Conservation (phyloP, 2,113 vertebrate genomes). For the Prinia subflava region DNA sequence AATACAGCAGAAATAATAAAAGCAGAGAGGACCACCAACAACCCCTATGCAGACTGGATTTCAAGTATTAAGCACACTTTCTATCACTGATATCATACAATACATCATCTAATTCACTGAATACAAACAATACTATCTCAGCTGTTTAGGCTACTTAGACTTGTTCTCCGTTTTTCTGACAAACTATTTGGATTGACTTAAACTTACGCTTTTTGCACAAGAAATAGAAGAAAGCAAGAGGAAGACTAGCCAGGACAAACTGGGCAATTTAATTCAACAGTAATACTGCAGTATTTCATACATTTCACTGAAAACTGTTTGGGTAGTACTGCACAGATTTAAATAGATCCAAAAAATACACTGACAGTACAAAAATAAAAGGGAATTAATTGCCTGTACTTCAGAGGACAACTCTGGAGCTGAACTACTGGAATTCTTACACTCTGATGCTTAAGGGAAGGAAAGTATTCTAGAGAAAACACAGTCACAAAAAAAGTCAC, state of each 20-base stretch:
- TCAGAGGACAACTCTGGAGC: neutral
- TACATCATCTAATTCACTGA: neutral
- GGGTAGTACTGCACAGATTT: neutral
- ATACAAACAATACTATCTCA: neutral
- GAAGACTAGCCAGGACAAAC: neutral
- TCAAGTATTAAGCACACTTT: neutral
- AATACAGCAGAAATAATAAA: neutral
- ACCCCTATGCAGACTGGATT: neutral
- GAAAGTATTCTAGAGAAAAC: neutral
- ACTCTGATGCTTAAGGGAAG: neutral
- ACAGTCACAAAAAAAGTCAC: neutral
- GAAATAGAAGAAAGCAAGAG: neutral
- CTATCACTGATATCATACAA: neutral
- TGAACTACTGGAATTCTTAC: neutral
- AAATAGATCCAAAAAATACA: neutral
- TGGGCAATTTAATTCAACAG: slow-evolving; percentile 22
- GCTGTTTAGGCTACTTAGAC: neutral
- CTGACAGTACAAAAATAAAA: neutral
- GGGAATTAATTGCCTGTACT: neutral
- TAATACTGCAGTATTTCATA: neutral
- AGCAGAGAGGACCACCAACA: neutral
- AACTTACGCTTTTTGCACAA: neutral
- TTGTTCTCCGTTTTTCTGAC: neutral
- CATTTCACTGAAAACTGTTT: neutral
- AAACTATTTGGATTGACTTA: neutral